Evolutionary conservation across 2,888 invertebrate species (phyloP).

Genomic region (Chrysolina americana): DNA sequence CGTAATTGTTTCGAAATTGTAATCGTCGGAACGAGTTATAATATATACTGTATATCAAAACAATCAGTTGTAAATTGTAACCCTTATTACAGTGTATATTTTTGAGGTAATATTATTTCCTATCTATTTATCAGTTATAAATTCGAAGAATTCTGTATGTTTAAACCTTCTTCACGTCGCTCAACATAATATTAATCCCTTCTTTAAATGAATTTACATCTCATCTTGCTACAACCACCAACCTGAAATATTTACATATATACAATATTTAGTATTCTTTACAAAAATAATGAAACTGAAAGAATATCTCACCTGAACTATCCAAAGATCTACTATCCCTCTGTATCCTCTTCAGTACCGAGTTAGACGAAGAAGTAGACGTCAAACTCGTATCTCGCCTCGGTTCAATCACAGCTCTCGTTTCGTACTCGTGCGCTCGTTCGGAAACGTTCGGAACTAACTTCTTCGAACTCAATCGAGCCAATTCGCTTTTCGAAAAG

Average conservation of each 20-base stretch:
- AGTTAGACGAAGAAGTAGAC: conserved; percentile 55
- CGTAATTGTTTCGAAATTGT: too few relatives aligned
- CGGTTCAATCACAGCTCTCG: conserved; percentile 68
- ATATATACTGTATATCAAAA: too few relatives aligned
- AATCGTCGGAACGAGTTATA: too few relatives aligned
- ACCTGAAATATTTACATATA: conserved; percentile 5
- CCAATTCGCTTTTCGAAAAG: conserved; percentile 79
- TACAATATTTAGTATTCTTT: background rate
- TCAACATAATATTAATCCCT: too few relatives aligned
- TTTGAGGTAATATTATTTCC: too few relatives aligned
- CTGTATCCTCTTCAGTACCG: conserved; percentile 63
- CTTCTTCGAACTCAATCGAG: conserved; percentile 75
- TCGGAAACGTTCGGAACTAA: conserved; percentile 84
- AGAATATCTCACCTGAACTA: conserved; percentile 68
- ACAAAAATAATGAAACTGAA: background rate
- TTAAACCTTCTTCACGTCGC: too few relatives aligned
- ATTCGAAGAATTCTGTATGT: too few relatives aligned
- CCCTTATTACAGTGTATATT: too few relatives aligned
- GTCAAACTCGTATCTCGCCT: conserved; percentile 60
- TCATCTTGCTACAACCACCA: background rate
- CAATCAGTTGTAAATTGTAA: too few relatives aligned
- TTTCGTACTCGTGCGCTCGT: conserved; percentile 81
- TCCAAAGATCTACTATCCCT: conserved; percentile 74
- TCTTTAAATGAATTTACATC: background rate
- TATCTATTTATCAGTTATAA: too few relatives aligned